Percentiles rank a stretch among this genome's conserved stretches.
Conservation (phyloP, 2,888 invertebrate species). For the Acanthococcus lagerstroemiae region DNA sequence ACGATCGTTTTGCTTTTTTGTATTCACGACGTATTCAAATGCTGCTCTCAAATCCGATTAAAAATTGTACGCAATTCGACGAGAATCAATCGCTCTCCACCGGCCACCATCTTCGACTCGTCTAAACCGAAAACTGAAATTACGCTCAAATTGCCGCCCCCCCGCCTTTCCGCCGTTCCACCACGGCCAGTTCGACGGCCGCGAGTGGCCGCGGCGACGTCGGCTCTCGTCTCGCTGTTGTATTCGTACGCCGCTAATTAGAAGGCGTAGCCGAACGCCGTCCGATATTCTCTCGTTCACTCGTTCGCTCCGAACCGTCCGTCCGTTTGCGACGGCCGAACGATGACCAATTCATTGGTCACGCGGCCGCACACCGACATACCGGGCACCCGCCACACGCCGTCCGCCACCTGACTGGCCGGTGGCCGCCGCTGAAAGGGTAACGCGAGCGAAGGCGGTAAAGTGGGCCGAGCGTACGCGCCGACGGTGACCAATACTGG, state of each 20-base stretch:
- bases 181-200: neutral
- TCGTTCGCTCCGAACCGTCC: slow-evolving; percentile 6
- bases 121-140: no score
- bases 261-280: slow-evolving; percentile 7
- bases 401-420: neutral
- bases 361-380: neutral
- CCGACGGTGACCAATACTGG: slow-evolving; percentile 24
- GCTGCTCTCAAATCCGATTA: no score
- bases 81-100: no score
- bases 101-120: no score
- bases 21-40: no score
- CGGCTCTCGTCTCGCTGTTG: no score
- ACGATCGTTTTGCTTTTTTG: no score
- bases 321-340: slow-evolving; percentile 2
- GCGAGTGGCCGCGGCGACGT: no score
- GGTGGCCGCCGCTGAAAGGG: slow-evolving; percentile 9
- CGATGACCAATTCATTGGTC: slow-evolving; percentile 25
- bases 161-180: neutral
- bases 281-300: slow-evolving; percentile 3
- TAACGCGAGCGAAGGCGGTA: slow-evolving; percentile 7
- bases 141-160: neutral
- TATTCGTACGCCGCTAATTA: no score
- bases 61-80: no score
- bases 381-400: neutral
- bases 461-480: slow-evolving; percentile 13